These are phyloP conservation scores for Linhomoeus sp. DNA, from an alignment of 2,888 invertebrate species.

Conservation along the genomic window DNA sequence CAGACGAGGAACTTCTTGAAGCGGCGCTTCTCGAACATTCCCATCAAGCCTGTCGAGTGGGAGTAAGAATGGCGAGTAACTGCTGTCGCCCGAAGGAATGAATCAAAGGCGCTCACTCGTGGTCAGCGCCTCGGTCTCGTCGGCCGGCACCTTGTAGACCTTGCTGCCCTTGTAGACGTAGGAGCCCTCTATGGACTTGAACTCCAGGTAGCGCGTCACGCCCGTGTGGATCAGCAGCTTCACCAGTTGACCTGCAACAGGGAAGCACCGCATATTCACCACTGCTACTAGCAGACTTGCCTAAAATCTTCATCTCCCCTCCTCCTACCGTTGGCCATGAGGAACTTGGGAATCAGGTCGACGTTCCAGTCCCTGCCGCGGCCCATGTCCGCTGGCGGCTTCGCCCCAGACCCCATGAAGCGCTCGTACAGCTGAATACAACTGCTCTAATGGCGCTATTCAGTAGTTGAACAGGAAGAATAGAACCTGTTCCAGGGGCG, in stretches of 20 bases:
- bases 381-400: slow-evolving; percentile 32
- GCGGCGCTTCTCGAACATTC: slow-evolving; percentile 93
- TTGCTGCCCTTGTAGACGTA: slow-evolving; percentile 95
- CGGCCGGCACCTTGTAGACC: slow-evolving; percentile 92
- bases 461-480: no score
- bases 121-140: slow-evolving; percentile 86
- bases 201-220: slow-evolving; percentile 65
- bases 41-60: slow-evolving; percentile 82
- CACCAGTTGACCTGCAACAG: slow-evolving; percentile 58
- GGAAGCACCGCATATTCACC: no score
- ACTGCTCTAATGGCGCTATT: no score
- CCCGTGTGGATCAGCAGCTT: slow-evolving; percentile 94
- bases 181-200: slow-evolving; percentile 94
- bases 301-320: no score
- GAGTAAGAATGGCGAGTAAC: no score
- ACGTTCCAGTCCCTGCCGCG: slow-evolving; percentile 84
- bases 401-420: slow-evolving; percentile 22
- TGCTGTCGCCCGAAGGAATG: no score
- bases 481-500: slow-evolving; percentile 68
- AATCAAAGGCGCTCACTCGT: no score
- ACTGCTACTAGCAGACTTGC: no score
- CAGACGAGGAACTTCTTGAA: slow-evolving; percentile 89
- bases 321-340: slow-evolving; percentile 78
- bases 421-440: slow-evolving; percentile 25
- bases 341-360: slow-evolving; percentile 93